Conservation (phyloP, 2,113 vertebrate genomes). For the Rhombomys opimus region DNA sequence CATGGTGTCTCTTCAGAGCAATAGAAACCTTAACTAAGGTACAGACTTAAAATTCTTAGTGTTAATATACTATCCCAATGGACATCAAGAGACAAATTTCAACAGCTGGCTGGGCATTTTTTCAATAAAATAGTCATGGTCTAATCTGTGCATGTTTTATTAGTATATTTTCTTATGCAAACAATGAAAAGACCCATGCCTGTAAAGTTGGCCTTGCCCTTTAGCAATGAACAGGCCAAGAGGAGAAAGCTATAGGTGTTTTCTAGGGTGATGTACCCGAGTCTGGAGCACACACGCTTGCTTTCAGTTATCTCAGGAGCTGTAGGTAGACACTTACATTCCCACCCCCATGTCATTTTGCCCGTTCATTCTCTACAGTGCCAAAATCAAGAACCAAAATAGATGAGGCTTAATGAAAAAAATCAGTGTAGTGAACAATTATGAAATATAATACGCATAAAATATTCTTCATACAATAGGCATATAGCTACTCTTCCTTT, state of each 20-base stretch:
- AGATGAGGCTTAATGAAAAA: neutral
- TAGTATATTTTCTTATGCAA: neutral
- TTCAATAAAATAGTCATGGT: constrained; percentile 19
- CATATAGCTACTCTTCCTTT: neutral
- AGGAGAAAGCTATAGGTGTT: neutral
- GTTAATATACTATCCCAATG: neutral
- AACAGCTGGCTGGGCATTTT: neutral
- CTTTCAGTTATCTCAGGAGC: neutral
- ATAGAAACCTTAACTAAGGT: neutral
- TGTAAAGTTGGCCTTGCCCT: neutral
- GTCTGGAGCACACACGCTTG: neutral
- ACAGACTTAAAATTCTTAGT: neutral
- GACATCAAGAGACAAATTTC: neutral
- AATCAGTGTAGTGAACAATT: neutral
- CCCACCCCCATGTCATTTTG: neutral
- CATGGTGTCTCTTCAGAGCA: neutral
- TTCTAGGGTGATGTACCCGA: neutral
- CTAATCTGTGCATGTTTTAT: neutral
- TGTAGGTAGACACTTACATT: neutral
- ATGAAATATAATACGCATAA: neutral
- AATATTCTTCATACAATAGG: neutral
- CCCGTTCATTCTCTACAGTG: neutral
- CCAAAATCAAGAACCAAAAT: neutral
- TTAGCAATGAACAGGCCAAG: neutral
- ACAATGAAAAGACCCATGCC: neutral